Evolutionary conservation across 2,797 vertebrate species (phyloP), one percentile per base, ranked within the genome.

Genomic region (Craterocephalus amniculus): DNA sequence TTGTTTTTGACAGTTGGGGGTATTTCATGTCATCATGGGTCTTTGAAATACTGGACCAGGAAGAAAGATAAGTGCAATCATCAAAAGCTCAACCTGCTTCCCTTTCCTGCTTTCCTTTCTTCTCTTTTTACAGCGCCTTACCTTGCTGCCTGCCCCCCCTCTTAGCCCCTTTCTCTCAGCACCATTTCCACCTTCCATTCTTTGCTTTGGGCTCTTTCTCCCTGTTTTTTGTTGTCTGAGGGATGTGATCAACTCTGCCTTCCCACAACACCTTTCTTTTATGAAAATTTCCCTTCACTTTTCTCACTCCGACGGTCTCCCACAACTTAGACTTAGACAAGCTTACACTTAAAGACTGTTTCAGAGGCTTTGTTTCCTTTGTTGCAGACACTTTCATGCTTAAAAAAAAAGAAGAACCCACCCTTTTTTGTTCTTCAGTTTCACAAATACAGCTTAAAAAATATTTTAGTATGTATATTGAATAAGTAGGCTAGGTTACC

Each of bases 41-140:
- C 89, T 92, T 93, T 92, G 88, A 92, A 91, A 91, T 86, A 81
- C 80, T 84, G 87, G 84, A 85, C 86, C 82, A 84, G 84, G 78
- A 85, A 81, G 82, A 89, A 81, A 76, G 77, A 75, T 80, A 79
- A 90, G 86, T 83, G 49, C 71, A 68, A 78, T 59, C 76, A 78
- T 89, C 87, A 87, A 88, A 91, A 74, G 79, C 78, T 56, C 83
- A 81, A 79, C 74, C 85, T 84, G 72, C 81, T 91, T 92, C 85
- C 90, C 67, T 81, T 88, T 89, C 88, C 81, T 85, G 76, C 64
- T 76, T 69, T 76, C 69, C 35, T 80, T 88, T 86, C 74, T 84
- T 81, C 66, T 85, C 63, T 67, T 73, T 80, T 75, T 54, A 69
- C 63, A 66, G 69, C 31, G 74, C 62, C 48, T 78, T 73, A 61